A percentile compares a stretch with the other conserved stretches of the same genome.
Evolutionary conservation across 2,113 vertebrate species (phyloP).

Genomic region (Ramphastos sulfuratus): DNA sequence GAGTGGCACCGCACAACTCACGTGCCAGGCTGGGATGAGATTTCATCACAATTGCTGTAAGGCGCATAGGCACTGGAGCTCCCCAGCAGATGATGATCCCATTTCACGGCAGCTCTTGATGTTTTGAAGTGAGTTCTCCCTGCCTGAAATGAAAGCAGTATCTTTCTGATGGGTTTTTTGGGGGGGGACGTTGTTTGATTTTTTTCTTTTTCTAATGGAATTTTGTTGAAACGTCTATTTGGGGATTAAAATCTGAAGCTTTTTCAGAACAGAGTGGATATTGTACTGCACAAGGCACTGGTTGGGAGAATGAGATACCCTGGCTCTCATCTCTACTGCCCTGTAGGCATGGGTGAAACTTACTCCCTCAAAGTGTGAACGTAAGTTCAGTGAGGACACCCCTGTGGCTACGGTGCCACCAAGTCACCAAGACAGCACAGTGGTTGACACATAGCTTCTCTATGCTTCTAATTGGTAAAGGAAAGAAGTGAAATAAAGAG

Average conservation of each 20-base stretch:
- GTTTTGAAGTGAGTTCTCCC: neutral
- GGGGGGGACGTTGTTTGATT: no score
- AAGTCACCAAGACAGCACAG: neutral
- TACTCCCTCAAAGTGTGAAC: neutral
- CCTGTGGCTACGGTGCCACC: neutral
- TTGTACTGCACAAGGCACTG: neutral
- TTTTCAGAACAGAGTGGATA: neutral
- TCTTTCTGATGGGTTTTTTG: neutral
- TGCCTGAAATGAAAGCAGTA: slow-evolving; percentile 1
- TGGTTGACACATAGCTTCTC: neutral
- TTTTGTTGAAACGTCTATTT: neutral
- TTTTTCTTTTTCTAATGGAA: neutral
- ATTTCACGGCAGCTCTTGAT: neutral
- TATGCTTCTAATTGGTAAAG: neutral
- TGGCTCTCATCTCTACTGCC: neutral
- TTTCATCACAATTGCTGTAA: neutral
- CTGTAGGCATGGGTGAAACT: neutral
- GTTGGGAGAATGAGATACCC: neutral
- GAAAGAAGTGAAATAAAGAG: neutral
- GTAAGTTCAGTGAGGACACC: neutral
- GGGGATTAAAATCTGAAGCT: neutral
- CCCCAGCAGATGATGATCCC: neutral
- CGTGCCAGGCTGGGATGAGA: neutral
- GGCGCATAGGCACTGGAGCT: neutral
- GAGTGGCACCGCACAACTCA: neutral